Evolutionary conservation across 1,140 invertebrate genomes (phyloP).

Genomic region (Acyrthosiphon pisum): DNA sequence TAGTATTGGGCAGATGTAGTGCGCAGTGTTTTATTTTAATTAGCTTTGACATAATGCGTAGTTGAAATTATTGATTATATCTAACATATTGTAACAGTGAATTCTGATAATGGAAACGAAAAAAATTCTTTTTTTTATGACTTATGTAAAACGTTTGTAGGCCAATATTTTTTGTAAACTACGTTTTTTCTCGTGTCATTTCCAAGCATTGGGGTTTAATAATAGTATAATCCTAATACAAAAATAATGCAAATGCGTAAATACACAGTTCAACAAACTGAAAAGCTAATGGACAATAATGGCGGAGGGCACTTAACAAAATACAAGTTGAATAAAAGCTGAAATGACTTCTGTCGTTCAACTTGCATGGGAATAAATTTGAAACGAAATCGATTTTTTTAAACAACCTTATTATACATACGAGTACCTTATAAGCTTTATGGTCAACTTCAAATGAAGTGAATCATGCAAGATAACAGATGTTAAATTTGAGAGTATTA

Average conservation of each 20-base stretch:
- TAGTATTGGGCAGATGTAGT: background rate
- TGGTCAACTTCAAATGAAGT: background rate
- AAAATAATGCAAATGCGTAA: background rate
- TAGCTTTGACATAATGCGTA: background rate
- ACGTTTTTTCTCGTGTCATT: background rate
- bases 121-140: background rate
- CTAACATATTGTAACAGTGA: background rate
- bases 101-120: background rate
- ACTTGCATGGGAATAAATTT: background rate
- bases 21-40: background rate
- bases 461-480: background rate
- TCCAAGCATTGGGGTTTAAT: too few relatives aligned
- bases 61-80: background rate
- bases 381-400: background rate
- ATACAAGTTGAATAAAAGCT: background rate
- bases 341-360: background rate
- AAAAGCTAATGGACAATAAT: background rate
- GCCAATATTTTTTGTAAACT: background rate
- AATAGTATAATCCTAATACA: background rate
- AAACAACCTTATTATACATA: background rate
- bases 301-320: background rate
- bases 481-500: background rate
- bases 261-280: background rate
- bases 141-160: background rate
- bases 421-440: background rate